These are phyloP conservation scores for Poecilia wingei DNA, from an alignment of 2,797 vertebrate species.

Conservation along the genomic window DNA sequence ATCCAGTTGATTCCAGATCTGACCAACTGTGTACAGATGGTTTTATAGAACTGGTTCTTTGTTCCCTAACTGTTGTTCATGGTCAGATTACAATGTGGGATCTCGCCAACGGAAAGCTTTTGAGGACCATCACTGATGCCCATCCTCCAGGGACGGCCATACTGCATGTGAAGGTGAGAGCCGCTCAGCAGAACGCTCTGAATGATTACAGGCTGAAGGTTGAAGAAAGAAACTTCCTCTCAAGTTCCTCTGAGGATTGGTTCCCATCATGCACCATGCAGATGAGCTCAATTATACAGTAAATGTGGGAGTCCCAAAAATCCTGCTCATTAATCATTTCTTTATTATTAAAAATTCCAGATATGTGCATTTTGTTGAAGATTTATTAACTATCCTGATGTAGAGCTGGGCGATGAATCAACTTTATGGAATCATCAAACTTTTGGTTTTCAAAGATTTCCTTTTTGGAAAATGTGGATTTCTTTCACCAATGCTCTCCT, in stretches of 20 bases:
- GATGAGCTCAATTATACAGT: background rate
- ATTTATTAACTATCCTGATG: background rate
- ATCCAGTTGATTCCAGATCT: background rate
- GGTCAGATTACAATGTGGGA: slow-evolving; percentile 98
- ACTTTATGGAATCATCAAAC: no score
- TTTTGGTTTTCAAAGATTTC: no score
- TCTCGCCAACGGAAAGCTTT: slow-evolving; percentile 94
- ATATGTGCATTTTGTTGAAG: background rate
- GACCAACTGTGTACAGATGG: background rate
- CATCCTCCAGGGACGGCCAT: slow-evolving; percentile 98
- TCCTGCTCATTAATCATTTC: background rate
- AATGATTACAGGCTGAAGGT: background rate
- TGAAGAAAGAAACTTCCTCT: background rate
- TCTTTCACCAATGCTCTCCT: no score
- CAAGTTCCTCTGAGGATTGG: background rate
- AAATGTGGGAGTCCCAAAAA: background rate
- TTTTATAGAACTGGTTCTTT: background rate
- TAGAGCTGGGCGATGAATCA: background rate
- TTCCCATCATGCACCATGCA: background rate
- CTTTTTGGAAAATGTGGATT: no score
- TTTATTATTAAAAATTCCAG: background rate
- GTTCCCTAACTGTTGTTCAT: background rate
- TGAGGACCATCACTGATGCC: slow-evolving; percentile 94
- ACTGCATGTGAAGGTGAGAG: slow-evolving; percentile 91
- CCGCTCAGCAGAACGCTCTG: background rate